Evolutionary conservation across 2,797 vertebrate species (phyloP).

Genomic region (Carcharodon carcharias): DNA sequence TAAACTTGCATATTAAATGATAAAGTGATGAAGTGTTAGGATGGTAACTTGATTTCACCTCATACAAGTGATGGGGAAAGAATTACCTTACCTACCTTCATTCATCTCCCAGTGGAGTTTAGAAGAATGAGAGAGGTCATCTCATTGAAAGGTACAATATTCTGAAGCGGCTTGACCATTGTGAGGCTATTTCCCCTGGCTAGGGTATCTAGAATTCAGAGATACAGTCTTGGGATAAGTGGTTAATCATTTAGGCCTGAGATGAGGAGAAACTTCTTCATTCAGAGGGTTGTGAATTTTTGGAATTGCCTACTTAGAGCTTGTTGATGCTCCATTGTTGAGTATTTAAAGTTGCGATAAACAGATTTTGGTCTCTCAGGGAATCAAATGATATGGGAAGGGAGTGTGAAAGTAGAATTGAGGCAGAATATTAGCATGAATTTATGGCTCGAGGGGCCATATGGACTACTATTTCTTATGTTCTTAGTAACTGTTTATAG

Average conservation of each 20-base stretch:
- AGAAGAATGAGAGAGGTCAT: no score
- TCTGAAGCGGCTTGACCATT: neutral
- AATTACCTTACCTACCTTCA: neutral
- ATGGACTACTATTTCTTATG: neutral
- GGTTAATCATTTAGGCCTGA: neutral
- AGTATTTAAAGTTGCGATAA: neutral
- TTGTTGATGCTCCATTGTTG: neutral
- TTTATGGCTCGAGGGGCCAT: neutral
- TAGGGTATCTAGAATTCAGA: neutral
- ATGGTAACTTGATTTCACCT: neutral
- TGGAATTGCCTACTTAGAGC: neutral
- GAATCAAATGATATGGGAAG: neutral
- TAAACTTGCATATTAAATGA: neutral
- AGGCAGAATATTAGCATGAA: neutral
- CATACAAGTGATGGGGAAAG: neutral
- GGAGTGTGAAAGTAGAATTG: neutral
- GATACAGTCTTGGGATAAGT: neutral
- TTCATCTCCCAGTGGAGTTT: neutral
- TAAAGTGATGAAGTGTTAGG: neutral
- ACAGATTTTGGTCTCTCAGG: neutral
- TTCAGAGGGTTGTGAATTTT: neutral
- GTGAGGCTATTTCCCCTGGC: neutral
- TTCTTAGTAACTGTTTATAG: neutral
- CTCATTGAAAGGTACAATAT: neutral
- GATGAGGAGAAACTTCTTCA: neutral